Base-by-base conservation (phyloP, 2,113 vertebrate species). In the Xyrauchen texanus region DNA sequence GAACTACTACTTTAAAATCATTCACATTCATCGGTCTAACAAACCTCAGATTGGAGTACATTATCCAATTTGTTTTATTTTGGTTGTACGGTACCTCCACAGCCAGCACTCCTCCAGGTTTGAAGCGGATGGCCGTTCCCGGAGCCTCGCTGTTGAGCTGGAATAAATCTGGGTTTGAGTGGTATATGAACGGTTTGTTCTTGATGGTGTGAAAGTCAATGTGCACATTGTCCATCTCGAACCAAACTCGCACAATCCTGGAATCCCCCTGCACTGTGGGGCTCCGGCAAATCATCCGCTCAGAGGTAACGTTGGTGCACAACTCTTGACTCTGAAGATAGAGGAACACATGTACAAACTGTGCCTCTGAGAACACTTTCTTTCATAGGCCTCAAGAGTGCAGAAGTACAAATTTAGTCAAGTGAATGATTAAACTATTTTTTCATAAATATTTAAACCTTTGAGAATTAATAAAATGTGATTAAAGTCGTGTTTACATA, bases 141-240 rank as follows among this genome's bases (percentile, higher is more conserved):
- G 84, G 81, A 5, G 79, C 81, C 2, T 94, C 88, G 0, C 79
- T 82, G 66, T 89, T 92, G 6, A 93, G 92, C 11, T 79, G 85
- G 44, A 78, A 82, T 57, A 94, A 82, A 6, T 80, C 85, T 3
- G 94, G 94, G 72, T 94, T 88, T 11, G 88, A 90, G 15, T 90
- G 83, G 83, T 93, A 94, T 6, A 82, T 84, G 80, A 94, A 94
- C n/a, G 71, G 79, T 12, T 85, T 88, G 12, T 90, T 90, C 0
- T 88, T 94, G 66, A 94, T 89, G 12, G 79, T 92, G 61, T 89
- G 83, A 4, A 91, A 97, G 83, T 94, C 87, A 66, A 96, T 88
- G 1, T 81, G 86, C 82, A 96, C 82, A 0, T 95, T 95, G 83
- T 97, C 95, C 63, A 97, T 86, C 76, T 92, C 86, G 68, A 97